Conservation (phyloP, 2,113 vertebrate genomes). For the Phalacrocorax carbo region DNA sequence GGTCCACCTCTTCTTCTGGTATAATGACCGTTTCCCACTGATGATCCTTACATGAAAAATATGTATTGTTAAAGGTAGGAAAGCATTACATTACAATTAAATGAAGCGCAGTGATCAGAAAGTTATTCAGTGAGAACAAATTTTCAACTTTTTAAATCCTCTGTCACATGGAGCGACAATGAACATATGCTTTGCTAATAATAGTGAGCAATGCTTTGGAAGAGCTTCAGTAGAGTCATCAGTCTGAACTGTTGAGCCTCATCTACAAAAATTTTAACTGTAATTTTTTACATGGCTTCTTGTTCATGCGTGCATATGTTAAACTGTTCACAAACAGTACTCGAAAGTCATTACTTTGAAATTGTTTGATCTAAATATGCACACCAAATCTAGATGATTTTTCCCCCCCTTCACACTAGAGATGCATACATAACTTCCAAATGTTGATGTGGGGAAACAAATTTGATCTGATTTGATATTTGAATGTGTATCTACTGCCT, state of each 20-base stretch:
- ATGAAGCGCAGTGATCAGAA: not conserved
- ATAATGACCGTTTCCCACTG: slow-evolving; percentile 92
- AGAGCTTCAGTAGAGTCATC: not conserved
- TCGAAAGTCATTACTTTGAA: not conserved
- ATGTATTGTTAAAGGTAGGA: not conserved
- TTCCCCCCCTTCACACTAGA: not conserved
- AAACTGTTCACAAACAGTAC: not conserved
- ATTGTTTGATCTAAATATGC: not conserved
- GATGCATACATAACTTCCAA: not conserved
- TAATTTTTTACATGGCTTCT: not conserved
- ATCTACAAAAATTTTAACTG: not conserved
- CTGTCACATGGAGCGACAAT: not conserved
- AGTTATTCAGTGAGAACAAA: not conserved
- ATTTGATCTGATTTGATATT: not conserved
- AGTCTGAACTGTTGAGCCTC: not conserved
- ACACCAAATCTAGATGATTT: not conserved
- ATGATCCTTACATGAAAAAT: slow-evolving; percentile 74
- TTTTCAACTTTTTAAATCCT: not conserved
- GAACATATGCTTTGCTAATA: not conserved
- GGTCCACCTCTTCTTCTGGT: slow-evolving; percentile 82
- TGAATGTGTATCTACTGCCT: not conserved
- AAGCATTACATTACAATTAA: not conserved
- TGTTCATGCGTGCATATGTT: fast-evolving
- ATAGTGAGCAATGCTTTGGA: fast-evolving
- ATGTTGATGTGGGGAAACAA: not conserved